These are phyloP conservation scores for Nemurella pictetii DNA, from an alignment of 2,888 invertebrate species.

Conservation along the genomic window DNA sequence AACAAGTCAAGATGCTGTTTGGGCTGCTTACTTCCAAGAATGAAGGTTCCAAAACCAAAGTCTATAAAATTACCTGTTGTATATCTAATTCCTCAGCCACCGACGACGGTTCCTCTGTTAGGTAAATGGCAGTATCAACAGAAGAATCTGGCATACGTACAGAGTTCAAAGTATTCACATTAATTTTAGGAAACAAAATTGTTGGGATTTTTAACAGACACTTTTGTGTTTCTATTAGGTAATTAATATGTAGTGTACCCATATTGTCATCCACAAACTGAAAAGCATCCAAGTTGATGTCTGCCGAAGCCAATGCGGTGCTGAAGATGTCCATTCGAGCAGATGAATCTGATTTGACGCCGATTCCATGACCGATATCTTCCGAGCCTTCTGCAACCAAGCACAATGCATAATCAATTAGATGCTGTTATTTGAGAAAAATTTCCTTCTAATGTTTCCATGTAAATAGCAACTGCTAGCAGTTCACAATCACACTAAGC, in stretches of 20 bases:
- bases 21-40: too few relatives aligned
- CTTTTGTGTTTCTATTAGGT: background rate
- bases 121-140: background rate
- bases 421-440: too few relatives aligned
- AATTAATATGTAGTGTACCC: conserved; percentile 22
- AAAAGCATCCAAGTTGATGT: conserved; percentile 59
- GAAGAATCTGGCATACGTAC: background rate
- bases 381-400: background rate
- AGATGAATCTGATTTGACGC: background rate
- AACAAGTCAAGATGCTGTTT: too few relatives aligned
- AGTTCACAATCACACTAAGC: too few relatives aligned
- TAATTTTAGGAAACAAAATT: too few relatives aligned
- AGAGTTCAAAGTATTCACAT: background rate
- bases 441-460: too few relatives aligned
- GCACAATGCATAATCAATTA: too few relatives aligned
- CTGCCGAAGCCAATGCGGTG: conserved; percentile 57
- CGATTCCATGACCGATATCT: background rate
- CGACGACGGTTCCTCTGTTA: background rate
- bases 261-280: conserved; percentile 54
- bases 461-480: too few relatives aligned
- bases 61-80: background rate
- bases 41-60: too few relatives aligned
- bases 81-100: background rate
- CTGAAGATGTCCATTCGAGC: conserved; percentile 57
- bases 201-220: background rate